phyloP scores from a whole-genome alignment of 2,797 vertebrate genomes.

The Enteromius treurensis region DNA sequence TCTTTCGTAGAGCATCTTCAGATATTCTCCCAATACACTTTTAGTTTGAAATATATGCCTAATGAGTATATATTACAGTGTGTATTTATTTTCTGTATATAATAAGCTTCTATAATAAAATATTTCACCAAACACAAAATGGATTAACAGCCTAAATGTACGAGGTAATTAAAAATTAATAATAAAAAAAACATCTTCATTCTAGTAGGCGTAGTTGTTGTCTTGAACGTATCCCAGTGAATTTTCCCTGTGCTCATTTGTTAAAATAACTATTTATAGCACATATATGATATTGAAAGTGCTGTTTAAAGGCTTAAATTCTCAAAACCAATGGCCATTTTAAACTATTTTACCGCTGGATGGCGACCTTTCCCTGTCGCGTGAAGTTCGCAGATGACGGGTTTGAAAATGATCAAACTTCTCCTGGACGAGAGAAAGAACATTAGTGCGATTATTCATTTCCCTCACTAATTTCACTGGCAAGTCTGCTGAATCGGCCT shows the following conservation, averaged over 20 bases:
- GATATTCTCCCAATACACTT: not conserved
- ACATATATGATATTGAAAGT: not conserved
- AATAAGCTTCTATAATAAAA: not conserved
- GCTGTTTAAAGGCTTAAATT: not conserved
- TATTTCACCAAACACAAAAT: not conserved
- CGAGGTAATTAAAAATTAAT: not conserved
- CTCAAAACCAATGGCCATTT: not conserved
- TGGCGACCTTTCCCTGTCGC: slow-evolving; percentile 26
- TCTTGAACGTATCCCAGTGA: not conserved
- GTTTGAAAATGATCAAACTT: not conserved
- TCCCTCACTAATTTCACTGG: slow-evolving; percentile 7
- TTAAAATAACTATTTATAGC: too few relatives aligned
- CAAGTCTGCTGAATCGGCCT: not conserved
- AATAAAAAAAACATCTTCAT: not conserved
- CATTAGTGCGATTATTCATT: slow-evolving; percentile 15
- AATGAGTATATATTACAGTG: not conserved
- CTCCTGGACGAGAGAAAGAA: not conserved
- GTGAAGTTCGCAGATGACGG: not conserved
- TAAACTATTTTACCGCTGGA: slow-evolving; percentile 13
- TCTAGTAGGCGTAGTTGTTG: not conserved
- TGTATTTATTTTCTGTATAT: not conserved
- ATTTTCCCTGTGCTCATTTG: not conserved
- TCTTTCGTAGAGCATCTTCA: not conserved
- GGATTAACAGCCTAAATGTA: not conserved
- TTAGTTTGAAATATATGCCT: not conserved